Conservation (phyloP, 2,797 vertebrate species). For the Gymnopithys bicolor region DNA sequence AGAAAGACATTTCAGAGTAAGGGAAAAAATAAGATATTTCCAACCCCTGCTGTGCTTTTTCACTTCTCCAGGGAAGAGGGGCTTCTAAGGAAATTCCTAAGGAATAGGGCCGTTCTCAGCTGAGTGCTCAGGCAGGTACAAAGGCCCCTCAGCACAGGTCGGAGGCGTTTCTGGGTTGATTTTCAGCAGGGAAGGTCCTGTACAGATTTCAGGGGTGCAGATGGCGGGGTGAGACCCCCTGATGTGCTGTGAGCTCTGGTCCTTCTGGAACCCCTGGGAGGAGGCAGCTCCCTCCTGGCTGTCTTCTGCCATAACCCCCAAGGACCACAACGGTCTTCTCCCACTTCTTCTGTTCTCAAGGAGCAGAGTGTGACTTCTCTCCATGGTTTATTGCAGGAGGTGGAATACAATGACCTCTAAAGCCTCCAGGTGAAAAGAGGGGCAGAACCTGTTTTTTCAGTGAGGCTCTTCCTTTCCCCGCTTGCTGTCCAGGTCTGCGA, state of each 20-base stretch:
- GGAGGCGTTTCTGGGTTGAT: not conserved
- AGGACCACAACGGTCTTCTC: not conserved
- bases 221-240: not conserved
- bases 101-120: not conserved
- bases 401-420: not conserved
- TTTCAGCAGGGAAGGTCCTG: not conserved
- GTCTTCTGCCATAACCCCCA: not conserved
- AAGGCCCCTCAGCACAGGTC: not conserved
- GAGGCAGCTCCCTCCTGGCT: not conserved
- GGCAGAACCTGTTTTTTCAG: not conserved
- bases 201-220: not conserved
- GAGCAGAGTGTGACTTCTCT: not conserved
- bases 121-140: not conserved
- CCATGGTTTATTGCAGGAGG: not conserved
- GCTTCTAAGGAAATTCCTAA: not conserved
- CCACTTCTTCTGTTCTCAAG: not conserved
- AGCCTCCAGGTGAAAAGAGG: not conserved
- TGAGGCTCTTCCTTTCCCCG: not conserved
- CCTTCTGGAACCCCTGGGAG: not conserved
- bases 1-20: not conserved
- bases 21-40: not conserved
- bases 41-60: not conserved
- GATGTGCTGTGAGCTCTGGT: not conserved
- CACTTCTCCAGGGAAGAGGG: accelerated
- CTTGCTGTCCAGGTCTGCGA: not conserved